Evolutionary conservation across 2,113 vertebrate genomes (phyloP), one percentile per base, ranked within the genome.

Genomic region (Uropsilus gracilis): DNA sequence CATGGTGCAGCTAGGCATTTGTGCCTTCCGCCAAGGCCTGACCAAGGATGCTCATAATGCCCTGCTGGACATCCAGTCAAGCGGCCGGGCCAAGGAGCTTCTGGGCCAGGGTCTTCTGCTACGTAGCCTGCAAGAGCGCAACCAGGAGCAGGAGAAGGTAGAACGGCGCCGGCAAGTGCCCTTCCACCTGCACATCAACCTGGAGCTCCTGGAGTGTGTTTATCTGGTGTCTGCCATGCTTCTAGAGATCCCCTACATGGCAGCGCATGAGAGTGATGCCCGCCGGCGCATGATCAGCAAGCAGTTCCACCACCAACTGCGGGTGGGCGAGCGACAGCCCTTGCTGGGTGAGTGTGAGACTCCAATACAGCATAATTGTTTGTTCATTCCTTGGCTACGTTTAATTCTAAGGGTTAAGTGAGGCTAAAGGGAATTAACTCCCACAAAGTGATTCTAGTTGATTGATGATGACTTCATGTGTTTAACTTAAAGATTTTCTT

Each of bases 161-260:
- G 99, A 99, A 94, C 99, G 99, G 97, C 98, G 99, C 57, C 98
- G 99, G 64, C 99, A 99, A 94, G 99, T 99, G 76, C 99, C 99
- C 0, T 99, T 99, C 98, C 99, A 99, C 98, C 98, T 99, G 98
- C 99, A 99, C 97, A 99, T 99, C 96, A 99, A 99, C 98, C 97
- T 99, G 97, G 99, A 99, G 96, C 98, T 99, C 87, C 97, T 99
- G 84, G 99, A 99, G 96, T 99, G 99, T 48, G 99, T 99, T 55
- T 99, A 99, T 80, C 98, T 99, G 98, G 99, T 99, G 91, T 99
- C 99, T 0, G 99, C 99, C 88, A 99, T 99, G 99, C 98, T 99
- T 91, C 97, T 99, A 93, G 99, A 99, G 97, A 99, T 99, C 97
- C 99, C 99, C 24, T 99, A 99, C 98, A 99, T 99, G 99, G 99